Base-by-base conservation (phyloP, 2,113 vertebrate genomes). In the Rhinopomastus cyanomelas region DNA sequence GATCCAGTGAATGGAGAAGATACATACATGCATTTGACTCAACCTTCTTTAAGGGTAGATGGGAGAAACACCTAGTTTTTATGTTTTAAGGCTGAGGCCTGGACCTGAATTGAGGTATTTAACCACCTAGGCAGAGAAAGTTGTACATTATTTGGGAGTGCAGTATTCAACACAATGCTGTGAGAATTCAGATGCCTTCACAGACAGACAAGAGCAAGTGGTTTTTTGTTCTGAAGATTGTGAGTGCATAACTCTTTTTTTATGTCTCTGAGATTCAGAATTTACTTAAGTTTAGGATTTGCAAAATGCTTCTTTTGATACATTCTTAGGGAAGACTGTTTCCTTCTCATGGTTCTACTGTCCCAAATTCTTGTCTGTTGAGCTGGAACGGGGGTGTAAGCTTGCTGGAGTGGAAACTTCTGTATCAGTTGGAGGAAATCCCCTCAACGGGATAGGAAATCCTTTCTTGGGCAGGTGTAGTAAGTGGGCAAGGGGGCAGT, bases 361-460 rank as follows among this genome's bases (percentile, higher is more conserved):
- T 37, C 72, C 60, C 73, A 42, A 69, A 46, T 80, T 69, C 48
- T 79, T 13, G 2, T 19, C 29, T 64, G 8, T 61, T 78, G 48
- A 83, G 34, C 65, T 90, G 61, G 18, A 88, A 67, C 1, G 0
- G 30, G 13, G 23, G 18, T 86, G 22, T 59, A 87, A 61, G 16
- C 20, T 82, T 85, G 64, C 25, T 79, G 36, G 71, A 90, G 74
- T 81, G 56, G 66, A 92, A 95, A 82, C 27, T 81, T 81, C 2
- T 1, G 16, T 52, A 56, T 95, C 89, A 79, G n/a, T 61, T 0
- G 9, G 23, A 68, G 62, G 71, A 93, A 87, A 87, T 93, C 51
- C 62, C 74, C 62, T 81, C 18, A 17, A 42, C 18, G 61, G 53
- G 59, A 68, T 59, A 85, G 66, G 71, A 89, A 93, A 71, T 85